Base-by-base conservation (phyloP, 1,140 invertebrate genomes). In the Battus philenor region DNA sequence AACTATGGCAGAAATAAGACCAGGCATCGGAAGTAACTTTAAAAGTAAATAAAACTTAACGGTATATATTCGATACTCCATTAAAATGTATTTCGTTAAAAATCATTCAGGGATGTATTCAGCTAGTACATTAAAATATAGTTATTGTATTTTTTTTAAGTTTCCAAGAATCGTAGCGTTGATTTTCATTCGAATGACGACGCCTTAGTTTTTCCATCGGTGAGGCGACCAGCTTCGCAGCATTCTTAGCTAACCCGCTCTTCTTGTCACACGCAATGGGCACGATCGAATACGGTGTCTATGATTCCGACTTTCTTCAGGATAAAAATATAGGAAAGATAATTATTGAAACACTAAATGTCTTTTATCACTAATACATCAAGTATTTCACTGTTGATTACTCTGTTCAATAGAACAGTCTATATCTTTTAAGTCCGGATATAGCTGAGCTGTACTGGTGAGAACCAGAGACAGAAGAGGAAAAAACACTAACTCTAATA, bases 211-310 rank as follows among this genome's bases (percentile, higher is more conserved):
- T 39, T 39, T 39, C 36, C 22, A n/a, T 2, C 8, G n/a, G 11
- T 10, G 2, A 1, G n/a, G 24, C 5, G 7, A 39, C 36, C 22
- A 7, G 36, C 11, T 12, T 22, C 10, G 22, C 8, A 11, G 12
- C 36, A 39, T 39, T 39, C 36, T 39, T 11, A 8, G 22, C 20
- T 24, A 39, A 39, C 36, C 22, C 10, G 36, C 20, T 39, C 22
- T 39, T 39, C 34, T 38, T 38, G 34, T 38, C 34, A 27, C 36
- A 22, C 24, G 34, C 34, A 26, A 38, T 11, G 10, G 22, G 18
- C 11, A 22, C n/a, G n/a, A 36, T 11, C 12, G 10, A 2, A 9
- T 27, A 22, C 0, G 11, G 36, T 39, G 7, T 9, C 36, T 8
- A 39, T 8, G 2, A 9, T 27, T 27, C 10, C 3, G 24, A 10